Evolutionary conservation across 2,797 vertebrate genomes (phyloP).

Genomic region (Chelmon rostratus): DNA sequence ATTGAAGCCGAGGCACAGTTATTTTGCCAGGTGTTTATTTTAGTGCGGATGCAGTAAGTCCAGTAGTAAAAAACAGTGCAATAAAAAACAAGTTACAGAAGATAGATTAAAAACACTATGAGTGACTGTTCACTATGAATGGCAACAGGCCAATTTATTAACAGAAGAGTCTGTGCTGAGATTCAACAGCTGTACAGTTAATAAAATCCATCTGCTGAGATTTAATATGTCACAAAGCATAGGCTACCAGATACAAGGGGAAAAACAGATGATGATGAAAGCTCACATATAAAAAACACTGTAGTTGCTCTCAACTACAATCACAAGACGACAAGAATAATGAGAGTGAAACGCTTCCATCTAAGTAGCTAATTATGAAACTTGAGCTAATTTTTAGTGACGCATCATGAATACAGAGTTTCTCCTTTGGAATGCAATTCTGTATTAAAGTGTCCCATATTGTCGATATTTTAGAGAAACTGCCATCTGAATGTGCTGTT

Average conservation of each 20-base stretch:
- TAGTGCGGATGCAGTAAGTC: background rate
- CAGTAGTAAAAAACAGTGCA: background rate
- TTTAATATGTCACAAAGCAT: slow-evolving; percentile 1
- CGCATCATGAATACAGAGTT: background rate
- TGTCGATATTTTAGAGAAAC: background rate
- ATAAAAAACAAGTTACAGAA: background rate
- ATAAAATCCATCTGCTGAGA: slow-evolving; percentile 14
- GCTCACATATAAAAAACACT: background rate
- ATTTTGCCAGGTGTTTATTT: slow-evolving; percentile 2
- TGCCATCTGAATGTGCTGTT: background rate
- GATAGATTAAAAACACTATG: background rate
- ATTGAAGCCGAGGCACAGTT: background rate
- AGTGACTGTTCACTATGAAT: background rate
- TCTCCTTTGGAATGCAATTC: background rate
- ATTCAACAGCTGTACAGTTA: slow-evolving; percentile 7
- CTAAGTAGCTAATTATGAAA: background rate
- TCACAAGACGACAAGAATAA: background rate
- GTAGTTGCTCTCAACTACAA: slow-evolving; percentile 1
- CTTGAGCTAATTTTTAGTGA: background rate
- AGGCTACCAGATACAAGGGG: background rate
- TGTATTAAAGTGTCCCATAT: background rate
- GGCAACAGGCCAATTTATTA: background rate
- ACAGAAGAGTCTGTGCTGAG: background rate
- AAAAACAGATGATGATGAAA: background rate
- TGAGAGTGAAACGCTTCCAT: background rate